Evolutionary conservation across 2,888 invertebrate genomes (phyloP).

Genomic region (Iphiclides podalirius): DNA sequence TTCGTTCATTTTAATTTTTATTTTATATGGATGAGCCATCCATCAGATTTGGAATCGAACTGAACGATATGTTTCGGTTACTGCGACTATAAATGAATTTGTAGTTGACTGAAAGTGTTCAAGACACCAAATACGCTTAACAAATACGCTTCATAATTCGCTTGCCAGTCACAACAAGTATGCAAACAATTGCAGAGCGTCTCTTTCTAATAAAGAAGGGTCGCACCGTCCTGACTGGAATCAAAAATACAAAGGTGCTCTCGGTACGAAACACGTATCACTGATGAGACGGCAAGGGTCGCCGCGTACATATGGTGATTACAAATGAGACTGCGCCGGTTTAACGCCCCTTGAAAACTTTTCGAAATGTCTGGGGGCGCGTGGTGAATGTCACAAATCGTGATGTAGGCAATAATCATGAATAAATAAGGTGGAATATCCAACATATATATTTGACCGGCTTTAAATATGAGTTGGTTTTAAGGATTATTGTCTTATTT

Average conservation of each 20-base stretch:
- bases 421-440: too few relatives aligned
- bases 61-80: background rate
- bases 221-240: slow-evolving; percentile 35
- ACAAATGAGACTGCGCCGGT: slow-evolving; percentile 38
- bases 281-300: slow-evolving; percentile 46
- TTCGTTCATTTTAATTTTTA: background rate
- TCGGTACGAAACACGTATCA: slow-evolving; percentile 40
- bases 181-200: slow-evolving; percentile 38
- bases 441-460: too few relatives aligned
- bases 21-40: background rate
- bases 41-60: background rate
- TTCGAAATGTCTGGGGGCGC: background rate
- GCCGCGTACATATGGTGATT: slow-evolving; percentile 42
- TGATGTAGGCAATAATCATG: too few relatives aligned
- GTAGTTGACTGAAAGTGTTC: too few relatives aligned
- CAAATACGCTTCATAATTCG: too few relatives aligned
- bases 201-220: slow-evolving; percentile 45
- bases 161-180: too few relatives aligned
- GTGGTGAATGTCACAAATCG: too few relatives aligned
- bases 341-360: slow-evolving; percentile 26
- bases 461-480: too few relatives aligned
- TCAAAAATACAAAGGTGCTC: slow-evolving; percentile 53
- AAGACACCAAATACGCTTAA: too few relatives aligned
- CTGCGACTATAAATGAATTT: background rate
- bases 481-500: too few relatives aligned